phyloP scores from a whole-genome alignment of 1,140 invertebrate species.

The Daktulosphaira vitifoliae region DNA sequence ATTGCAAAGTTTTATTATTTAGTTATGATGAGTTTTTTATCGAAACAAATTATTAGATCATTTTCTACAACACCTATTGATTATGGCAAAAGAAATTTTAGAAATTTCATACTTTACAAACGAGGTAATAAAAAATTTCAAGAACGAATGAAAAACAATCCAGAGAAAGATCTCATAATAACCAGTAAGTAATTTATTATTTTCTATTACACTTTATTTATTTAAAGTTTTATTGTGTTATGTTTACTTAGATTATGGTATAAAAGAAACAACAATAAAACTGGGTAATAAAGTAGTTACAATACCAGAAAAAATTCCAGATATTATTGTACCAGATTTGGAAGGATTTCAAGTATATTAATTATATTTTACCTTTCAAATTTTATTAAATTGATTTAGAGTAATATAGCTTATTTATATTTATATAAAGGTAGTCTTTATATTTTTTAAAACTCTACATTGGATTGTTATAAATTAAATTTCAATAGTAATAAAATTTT shows the following conservation, averaged over 20 bases:
- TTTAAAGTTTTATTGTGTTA: background rate
- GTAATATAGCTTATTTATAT: background rate
- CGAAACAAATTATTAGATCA: conserved; percentile 2
- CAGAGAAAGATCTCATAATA: conserved; percentile 53
- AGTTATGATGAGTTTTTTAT: background rate
- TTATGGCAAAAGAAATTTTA: conserved; percentile 67
- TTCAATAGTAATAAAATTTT: too few relatives aligned
- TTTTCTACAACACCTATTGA: conserved; percentile 51
- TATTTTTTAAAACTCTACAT: background rate
- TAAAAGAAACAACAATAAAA: conserved; percentile 52
- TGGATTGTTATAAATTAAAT: too few relatives aligned
- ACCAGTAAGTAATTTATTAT: conserved; percentile 47
- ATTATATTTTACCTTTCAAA: background rate
- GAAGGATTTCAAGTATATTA: conserved; percentile 54
- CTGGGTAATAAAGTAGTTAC: conserved; percentile 49
- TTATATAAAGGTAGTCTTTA: background rate
- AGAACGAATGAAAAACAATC: conserved; percentile 48
- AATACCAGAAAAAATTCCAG: conserved; percentile 84
- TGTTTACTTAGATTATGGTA: conserved; percentile 51
- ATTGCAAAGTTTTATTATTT: too few relatives aligned
- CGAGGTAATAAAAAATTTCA: conserved; percentile 62
- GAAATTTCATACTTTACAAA: conserved; percentile 62
- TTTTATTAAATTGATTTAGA: background rate
- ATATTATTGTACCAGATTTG: conserved; percentile 84
- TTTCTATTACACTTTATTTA: background rate